Evolutionary conservation across 2,113 vertebrate species (phyloP), one percentile per base, ranked within the genome.

Genomic region (Cephalopterus ornatus): DNA sequence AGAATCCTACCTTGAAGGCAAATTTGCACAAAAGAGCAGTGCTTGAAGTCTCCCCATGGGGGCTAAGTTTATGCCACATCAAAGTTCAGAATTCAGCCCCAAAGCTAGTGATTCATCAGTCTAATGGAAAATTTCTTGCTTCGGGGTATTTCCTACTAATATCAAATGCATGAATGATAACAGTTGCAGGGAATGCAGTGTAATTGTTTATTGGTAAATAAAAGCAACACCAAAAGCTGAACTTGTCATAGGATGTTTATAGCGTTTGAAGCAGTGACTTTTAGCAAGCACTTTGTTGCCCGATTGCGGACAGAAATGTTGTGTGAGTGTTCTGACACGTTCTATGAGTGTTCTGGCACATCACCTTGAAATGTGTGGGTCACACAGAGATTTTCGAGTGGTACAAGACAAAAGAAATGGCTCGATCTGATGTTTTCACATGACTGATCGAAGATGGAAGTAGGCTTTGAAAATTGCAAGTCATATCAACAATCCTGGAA

Each of bases 1-100:
- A 94, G 52, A 79, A 92, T 94, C 65, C 42, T 96, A 74, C 82
- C 93, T 96, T 67, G 56, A 77, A 96, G 95, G 92, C 85, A 94
- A 46, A 83, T 83, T 42, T 95, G 53, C 92, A 85, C 88, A 86
- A 85, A 92, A 92, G 78, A 92, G 37, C 56, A 84, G n/a, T 55
- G 72, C 93, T 95, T 80, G 55, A 94, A 93, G 49, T 81, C 16
- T 95, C 74, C 72, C 92, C 6, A 3, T n/a, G 68, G 91, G 95
- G 46, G 32, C 24, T 62, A 76, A 92, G 35, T 94, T 97, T 96
- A 81, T 95, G 87, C 47, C 68, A 85, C 63, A 92, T 50, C 61
- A 81, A 91, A 94, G 91, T 94, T 96, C 93, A 95, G 73, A 92
- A 92, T 93, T 95, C 88, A 94, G 22, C 88, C 91, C 58, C 88